Evolutionary conservation across 2,888 invertebrate genomes (phyloP).

Genomic region (Amorpha juglandis): DNA sequence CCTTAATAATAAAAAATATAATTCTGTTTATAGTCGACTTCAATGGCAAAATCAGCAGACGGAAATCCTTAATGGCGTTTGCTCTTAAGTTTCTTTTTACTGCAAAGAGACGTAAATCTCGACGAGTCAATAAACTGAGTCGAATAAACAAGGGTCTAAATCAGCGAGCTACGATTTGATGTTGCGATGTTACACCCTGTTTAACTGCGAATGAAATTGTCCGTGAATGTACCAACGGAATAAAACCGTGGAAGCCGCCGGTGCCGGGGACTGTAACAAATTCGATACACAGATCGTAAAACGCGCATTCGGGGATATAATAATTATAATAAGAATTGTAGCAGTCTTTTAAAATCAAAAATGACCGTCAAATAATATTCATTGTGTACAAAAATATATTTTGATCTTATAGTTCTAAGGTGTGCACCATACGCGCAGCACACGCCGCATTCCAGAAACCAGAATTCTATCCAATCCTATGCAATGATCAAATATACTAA

Average conservation of each 20-base stretch:
- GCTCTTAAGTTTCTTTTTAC: slow-evolving; percentile 7
- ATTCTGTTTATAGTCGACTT: slow-evolving; percentile 12
- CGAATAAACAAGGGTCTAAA: slow-evolving; percentile 31
- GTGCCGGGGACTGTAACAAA: neutral
- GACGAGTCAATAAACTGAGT: slow-evolving; percentile 27
- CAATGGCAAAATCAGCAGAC: slow-evolving; percentile 1
- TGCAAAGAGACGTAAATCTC: slow-evolving; percentile 23
- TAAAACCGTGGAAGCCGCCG: neutral
- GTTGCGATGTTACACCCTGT: slow-evolving; percentile 27
- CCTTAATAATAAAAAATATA: neutral
- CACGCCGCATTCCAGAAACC: no score
- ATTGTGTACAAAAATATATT: no score
- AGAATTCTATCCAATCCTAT: no score
- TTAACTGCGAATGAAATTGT: slow-evolving; percentile 27
- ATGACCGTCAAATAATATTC: no score
- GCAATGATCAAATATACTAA: no score
- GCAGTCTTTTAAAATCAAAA: no score
- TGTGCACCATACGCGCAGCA: no score
- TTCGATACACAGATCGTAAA: slow-evolving; percentile 5
- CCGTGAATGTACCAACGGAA: slow-evolving; percentile 20
- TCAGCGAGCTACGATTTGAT: slow-evolving; percentile 31
- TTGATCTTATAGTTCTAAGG: no score
- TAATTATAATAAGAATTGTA: no score
- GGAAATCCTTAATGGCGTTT: slow-evolving; percentile 4
- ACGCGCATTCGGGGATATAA: neutral